phyloP scores from a whole-genome alignment of 92 coral and sea anemone species.

The Phenganax stokvisi region DNA sequence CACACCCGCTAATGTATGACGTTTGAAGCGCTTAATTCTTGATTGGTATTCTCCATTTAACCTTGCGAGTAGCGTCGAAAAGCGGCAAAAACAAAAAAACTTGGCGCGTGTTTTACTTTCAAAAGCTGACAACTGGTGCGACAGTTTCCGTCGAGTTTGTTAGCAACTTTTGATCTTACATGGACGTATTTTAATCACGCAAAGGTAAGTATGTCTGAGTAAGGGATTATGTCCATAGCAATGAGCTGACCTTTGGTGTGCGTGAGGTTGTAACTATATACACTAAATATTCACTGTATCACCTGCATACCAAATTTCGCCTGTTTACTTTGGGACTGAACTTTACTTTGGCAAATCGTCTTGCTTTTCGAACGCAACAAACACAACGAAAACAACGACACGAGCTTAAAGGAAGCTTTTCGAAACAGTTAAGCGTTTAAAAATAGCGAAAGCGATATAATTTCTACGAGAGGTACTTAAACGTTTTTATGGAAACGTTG shows the following conservation, averaged over 20 bases:
- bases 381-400: no score
- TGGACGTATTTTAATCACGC: background rate
- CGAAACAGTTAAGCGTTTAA: background rate
- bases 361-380: no score
- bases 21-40: constrained; percentile 13
- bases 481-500: background rate
- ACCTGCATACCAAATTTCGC: background rate
- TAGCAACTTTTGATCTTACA: background rate
- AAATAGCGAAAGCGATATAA: constrained; percentile 6
- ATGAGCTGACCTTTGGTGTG: background rate
- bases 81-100: background rate
- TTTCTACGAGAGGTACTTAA: constrained; percentile 12
- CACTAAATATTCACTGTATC: background rate
- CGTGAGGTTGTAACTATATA: background rate
- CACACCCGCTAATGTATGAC: constrained; percentile 16
- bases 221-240: background rate
- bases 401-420: background rate
- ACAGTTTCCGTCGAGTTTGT: background rate
- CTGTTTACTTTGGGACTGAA: background rate
- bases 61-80: background rate
- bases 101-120: background rate
- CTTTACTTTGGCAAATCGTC: background rate
- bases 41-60: background rate
- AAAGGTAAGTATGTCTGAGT: background rate
- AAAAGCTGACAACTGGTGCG: background rate